Conservation (phyloP, 2,113 vertebrate genomes). For the Zosterops lateralis region DNA sequence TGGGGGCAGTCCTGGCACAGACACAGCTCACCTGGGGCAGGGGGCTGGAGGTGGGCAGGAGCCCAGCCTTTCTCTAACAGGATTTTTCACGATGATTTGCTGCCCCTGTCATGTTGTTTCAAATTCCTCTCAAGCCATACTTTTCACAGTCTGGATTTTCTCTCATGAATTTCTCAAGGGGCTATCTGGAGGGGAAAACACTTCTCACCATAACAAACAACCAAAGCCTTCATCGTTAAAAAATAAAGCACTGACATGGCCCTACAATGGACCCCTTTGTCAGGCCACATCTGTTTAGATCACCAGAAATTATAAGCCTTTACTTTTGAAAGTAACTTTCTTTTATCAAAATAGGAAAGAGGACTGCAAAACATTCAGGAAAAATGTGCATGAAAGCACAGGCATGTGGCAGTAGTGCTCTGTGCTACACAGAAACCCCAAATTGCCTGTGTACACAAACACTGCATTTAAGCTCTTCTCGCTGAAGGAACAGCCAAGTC, state of each 20-base stretch:
- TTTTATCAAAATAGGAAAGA: conserved; percentile 28
- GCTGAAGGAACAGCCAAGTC: not conserved
- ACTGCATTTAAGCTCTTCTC: not conserved
- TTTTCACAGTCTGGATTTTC: conserved; percentile 67
- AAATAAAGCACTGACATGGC: conserved; percentile 31
- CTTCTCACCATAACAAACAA: conserved; percentile 67
- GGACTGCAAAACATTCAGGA: not conserved
- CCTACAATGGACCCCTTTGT: conserved; percentile 54
- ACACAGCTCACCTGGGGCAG: not conserved
- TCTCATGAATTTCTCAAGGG: conserved; percentile 62
- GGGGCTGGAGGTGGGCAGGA: not conserved
- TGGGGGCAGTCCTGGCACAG: rapidly evolving
- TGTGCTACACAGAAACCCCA: not conserved
- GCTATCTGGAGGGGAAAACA: conserved; percentile 54
- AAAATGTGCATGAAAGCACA: not conserved
- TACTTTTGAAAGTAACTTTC: conserved; percentile 35
- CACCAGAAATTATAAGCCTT: conserved; percentile 44
- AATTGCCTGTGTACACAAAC: not conserved
- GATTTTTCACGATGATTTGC: conserved; percentile 30
- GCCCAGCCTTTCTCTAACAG: not conserved
- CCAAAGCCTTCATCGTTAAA: conserved; percentile 53
- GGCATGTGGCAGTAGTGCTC: not conserved
- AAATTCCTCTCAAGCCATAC: conserved; percentile 59
- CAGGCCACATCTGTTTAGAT: conserved; percentile 60
- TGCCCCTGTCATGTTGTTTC: conserved; percentile 45